Conservation (phyloP, 2,888 invertebrate species). For the Nipponacmea schrenckii region DNA sequence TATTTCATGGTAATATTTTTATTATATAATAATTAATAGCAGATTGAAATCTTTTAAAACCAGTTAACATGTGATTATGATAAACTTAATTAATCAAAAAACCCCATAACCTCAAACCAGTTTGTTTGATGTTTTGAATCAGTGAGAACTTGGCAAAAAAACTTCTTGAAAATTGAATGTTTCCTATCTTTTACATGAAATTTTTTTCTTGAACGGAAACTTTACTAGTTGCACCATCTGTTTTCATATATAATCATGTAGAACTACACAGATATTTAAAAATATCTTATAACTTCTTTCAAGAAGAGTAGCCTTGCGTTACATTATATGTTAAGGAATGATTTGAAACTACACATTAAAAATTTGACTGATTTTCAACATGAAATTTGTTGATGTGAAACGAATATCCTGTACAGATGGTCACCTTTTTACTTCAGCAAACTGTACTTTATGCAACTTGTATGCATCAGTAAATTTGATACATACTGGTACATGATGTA, state of each 20-base stretch:
- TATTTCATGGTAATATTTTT: too few relatives aligned
- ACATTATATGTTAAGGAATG: not conserved
- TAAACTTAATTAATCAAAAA: too few relatives aligned
- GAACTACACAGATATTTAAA: not conserved
- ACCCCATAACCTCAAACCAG: too few relatives aligned
- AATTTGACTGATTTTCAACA: constrained; percentile 2
- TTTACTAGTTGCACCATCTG: not conserved
- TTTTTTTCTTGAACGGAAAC: not conserved
- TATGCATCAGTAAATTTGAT: too few relatives aligned
- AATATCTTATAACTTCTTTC: not conserved
- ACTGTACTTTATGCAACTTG: too few relatives aligned
- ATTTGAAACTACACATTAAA: not conserved
- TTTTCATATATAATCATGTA: constrained; percentile 8
- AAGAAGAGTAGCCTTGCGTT: not conserved
- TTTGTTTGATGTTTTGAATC: not conserved
- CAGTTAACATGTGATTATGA: too few relatives aligned
- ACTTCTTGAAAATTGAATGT: not conserved
- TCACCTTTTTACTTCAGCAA: too few relatives aligned
- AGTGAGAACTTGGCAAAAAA: not conserved
- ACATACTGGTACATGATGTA: too few relatives aligned
- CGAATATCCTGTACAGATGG: not conserved
- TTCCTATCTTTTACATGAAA: not conserved
- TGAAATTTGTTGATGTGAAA: constrained; percentile 2
- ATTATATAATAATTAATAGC: too few relatives aligned
- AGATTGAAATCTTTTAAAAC: too few relatives aligned